phyloP scores from a whole-genome alignment of 2,888 invertebrate genomes.

The Mimas tiliae region DNA sequence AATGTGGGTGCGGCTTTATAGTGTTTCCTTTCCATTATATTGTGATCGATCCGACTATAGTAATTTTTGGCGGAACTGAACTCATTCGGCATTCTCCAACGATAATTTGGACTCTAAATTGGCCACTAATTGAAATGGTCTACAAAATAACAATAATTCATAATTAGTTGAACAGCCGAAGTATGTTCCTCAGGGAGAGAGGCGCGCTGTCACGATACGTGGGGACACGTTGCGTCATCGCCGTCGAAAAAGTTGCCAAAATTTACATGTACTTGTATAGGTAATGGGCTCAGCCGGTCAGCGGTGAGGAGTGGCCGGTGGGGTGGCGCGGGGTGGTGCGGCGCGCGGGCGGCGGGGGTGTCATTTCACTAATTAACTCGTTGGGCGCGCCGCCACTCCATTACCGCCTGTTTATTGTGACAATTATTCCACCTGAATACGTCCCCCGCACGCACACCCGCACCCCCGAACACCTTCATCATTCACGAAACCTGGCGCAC shows the following conservation, averaged over 20 bases:
- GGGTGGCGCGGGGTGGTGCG: slow-evolving; percentile 34
- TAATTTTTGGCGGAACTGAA: too few species aligned
- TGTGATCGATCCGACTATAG: too few species aligned
- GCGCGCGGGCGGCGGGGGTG: slow-evolving; percentile 43
- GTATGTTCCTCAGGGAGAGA: slow-evolving; percentile 32
- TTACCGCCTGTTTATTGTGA: slow-evolving; percentile 79
- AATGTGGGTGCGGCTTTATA: too few species aligned
- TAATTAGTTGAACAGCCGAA: slow-evolving; percentile 28
- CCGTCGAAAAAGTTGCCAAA: slow-evolving; percentile 37
- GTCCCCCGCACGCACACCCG: slow-evolving; percentile 36
- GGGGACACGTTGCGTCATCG: slow-evolving; percentile 13
- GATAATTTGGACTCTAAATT: background rate
- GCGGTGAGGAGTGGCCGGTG: slow-evolving; percentile 37
- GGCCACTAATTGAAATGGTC: background rate
- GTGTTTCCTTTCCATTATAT: too few species aligned
- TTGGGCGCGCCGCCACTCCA: slow-evolving; percentile 73
- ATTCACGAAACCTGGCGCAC: slow-evolving; percentile 21
- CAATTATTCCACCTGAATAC: slow-evolving; percentile 63
- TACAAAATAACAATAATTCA: background rate
- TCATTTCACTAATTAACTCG: slow-evolving; percentile 71
- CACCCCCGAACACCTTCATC: slow-evolving; percentile 26
- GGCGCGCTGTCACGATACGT: background rate
- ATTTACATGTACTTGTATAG: slow-evolving; percentile 40
- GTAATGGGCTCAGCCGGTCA: slow-evolving; percentile 37
- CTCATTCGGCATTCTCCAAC: too few species aligned